phyloP scores from a whole-genome alignment of 2,113 vertebrate species.

The Vimba vimba region DNA sequence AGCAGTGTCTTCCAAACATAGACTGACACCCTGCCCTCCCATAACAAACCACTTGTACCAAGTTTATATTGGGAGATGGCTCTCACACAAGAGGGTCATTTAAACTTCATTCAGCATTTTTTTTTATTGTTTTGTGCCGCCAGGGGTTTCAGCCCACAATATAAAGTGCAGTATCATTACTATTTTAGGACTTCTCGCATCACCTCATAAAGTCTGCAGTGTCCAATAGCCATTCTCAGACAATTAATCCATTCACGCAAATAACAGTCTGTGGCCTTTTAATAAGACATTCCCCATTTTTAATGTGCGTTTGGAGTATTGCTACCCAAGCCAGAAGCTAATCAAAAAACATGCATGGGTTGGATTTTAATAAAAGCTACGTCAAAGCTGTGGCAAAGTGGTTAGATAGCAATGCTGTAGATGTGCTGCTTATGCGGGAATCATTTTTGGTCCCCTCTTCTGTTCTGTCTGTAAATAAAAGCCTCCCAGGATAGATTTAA shows the following conservation, averaged over 20 bases:
- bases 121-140: constrained; percentile 18
- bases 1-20: constrained; percentile 35
- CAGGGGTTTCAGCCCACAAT: constrained; percentile 22
- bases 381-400: constrained; percentile 42
- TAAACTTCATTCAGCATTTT: constrained; percentile 10
- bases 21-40: constrained; percentile 4
- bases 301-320: constrained; percentile 44
- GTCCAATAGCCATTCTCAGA: constrained; percentile 29
- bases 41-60: constrained; percentile 28
- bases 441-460: background rate
- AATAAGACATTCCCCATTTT: constrained; percentile 40
- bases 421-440: background rate
- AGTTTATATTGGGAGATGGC: constrained; percentile 44
- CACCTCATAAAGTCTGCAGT: constrained; percentile 53
- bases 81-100: background rate
- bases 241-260: constrained; percentile 62
- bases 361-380: constrained; percentile 38
- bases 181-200: constrained; percentile 28
- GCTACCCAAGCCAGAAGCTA: constrained; percentile 53
- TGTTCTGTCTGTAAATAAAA: constrained; percentile 1
- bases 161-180: constrained; percentile 25
- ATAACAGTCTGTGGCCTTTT: constrained; percentile 57
- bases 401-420: background rate
- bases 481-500: constrained; percentile 44
- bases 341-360: constrained; percentile 56